These are phyloP conservation scores for Euzophera pinguis DNA, from an alignment of 2,888 invertebrate species.

Conservation along the genomic window DNA sequence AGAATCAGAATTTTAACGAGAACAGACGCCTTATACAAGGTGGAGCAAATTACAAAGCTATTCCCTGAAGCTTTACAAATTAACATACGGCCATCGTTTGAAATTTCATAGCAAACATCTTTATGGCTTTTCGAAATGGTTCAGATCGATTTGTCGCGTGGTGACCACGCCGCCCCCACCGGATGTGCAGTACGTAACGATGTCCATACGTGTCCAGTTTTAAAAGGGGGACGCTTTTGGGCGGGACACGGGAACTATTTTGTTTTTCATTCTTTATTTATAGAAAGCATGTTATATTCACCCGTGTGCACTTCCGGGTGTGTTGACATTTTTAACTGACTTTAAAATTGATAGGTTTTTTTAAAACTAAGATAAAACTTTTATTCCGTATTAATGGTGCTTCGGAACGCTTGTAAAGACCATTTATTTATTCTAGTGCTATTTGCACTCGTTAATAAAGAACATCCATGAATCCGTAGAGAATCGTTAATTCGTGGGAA, in stretches of 20 bases:
- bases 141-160: conserved; percentile 34
- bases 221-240: conserved; percentile 1
- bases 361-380: no score
- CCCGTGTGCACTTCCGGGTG: background rate
- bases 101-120: conserved; percentile 6
- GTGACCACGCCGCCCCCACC: conserved; percentile 28
- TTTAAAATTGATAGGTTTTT: no score
- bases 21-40: background rate
- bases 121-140: conserved; percentile 10
- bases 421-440: no score
- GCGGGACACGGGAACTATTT: conserved; percentile 12
- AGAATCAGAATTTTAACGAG: background rate
- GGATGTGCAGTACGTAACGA: conserved; percentile 48
- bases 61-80: background rate
- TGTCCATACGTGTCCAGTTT: conserved; percentile 45
- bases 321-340: no score
- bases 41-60: background rate
- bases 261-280: conserved; percentile 18
- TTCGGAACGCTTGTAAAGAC: no score
- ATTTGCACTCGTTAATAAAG: no score
- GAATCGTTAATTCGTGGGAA: no score
- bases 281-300: conserved; percentile 16
- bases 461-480: no score
- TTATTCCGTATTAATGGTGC: no score
- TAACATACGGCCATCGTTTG: background rate